Conservation (phyloP, 2,797 vertebrate species). For the Hydrophis major region DNA sequence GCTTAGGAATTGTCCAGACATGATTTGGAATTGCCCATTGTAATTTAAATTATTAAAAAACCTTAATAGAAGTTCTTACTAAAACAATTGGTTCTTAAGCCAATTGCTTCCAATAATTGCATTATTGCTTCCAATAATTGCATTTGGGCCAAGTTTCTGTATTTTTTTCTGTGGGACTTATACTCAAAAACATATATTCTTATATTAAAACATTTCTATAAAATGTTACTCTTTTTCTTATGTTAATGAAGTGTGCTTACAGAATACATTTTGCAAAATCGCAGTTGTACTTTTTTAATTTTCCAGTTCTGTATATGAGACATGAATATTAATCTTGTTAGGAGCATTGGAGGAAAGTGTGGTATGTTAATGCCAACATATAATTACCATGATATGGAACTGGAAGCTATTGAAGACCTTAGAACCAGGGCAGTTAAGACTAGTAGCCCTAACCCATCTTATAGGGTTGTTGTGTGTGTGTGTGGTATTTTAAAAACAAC, state of each 20-base stretch:
- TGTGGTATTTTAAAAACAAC: background rate
- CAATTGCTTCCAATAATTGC: slow-evolving; percentile 29
- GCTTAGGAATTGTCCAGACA: background rate
- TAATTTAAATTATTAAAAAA: slow-evolving; percentile 18
- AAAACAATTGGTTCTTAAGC: slow-evolving; percentile 6
- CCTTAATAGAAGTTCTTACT: background rate
- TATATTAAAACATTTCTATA: background rate
- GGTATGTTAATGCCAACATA: background rate
- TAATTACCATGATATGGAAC: background rate
- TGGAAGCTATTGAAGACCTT: background rate
- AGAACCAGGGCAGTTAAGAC: slow-evolving; percentile 10
- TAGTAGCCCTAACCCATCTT: background rate
- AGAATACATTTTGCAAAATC: background rate
- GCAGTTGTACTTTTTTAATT: background rate
- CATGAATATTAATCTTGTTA: background rate
- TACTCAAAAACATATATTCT: slow-evolving; percentile 14
- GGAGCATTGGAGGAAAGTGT: background rate
- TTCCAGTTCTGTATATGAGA: background rate
- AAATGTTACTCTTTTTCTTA: slow-evolving; percentile 41
- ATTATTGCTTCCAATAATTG: slow-evolving; percentile 35
- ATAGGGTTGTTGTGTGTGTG: background rate
- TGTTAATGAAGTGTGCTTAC: background rate
- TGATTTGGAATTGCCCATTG: background rate
- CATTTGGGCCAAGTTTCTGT: slow-evolving; percentile 43
- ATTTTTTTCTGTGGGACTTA: slow-evolving; percentile 36